Evolutionary conservation across 2,888 invertebrate genomes (phyloP).

Genomic region (Diaphora mendica): DNA sequence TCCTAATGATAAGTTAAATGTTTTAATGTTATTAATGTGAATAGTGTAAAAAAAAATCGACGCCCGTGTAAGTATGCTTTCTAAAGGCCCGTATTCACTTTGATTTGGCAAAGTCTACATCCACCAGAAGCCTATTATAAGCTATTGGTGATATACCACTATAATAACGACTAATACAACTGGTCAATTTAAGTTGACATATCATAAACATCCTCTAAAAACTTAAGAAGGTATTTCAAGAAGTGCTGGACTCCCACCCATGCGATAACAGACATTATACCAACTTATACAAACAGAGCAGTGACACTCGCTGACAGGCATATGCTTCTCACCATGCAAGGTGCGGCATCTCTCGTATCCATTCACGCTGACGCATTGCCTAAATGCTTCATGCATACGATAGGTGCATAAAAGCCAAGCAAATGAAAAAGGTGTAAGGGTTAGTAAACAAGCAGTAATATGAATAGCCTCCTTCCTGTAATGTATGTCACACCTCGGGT

Average conservation of each 20-base stretch:
- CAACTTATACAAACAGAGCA: constrained; percentile 20
- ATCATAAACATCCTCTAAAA: background rate
- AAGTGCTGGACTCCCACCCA: background rate
- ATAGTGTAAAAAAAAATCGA: too few species aligned
- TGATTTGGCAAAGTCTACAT: too few species aligned
- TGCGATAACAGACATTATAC: constrained; percentile 14
- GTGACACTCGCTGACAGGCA: constrained; percentile 16
- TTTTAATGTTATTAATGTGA: too few species aligned
- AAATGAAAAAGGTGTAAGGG: constrained; percentile 3
- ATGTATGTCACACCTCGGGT: background rate
- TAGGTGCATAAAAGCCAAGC: constrained; percentile 15
- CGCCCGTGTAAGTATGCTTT: too few species aligned
- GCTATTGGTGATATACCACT: too few species aligned
- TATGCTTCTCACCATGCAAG: constrained; percentile 9
- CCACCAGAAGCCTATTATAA: too few species aligned
- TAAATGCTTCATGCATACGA: constrained; percentile 12
- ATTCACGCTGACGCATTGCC: constrained; percentile 4
- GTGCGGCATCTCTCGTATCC: background rate
- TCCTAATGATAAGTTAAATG: too few species aligned
- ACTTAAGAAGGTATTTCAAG: background rate
- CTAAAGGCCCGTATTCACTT: too few species aligned
- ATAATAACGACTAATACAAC: background rate
- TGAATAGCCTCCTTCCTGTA: background rate
- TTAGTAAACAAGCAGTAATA: constrained; percentile 4
- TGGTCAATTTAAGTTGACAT: background rate